Evolutionary conservation across 2,797 vertebrate genomes (phyloP), one percentile per base, ranked within the genome.

Genomic region (Mus minutoides): DNA sequence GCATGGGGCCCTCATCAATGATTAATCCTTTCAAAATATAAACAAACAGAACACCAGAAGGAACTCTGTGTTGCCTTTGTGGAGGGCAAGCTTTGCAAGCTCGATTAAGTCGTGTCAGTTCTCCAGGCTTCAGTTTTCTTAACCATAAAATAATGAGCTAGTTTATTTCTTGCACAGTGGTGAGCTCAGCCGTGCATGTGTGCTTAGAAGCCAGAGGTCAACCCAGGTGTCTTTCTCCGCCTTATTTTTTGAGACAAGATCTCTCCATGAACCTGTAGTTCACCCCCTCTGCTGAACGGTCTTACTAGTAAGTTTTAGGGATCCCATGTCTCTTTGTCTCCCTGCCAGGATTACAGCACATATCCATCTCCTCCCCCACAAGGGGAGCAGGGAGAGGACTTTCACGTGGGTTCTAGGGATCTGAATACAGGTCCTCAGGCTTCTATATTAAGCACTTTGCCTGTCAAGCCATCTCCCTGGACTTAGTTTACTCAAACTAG

Each of bases 1-100:
- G 71, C 37, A 10, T 7, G 37, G 62, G 13, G 1, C 58, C 49
- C 12, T 78, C 62, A 43, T n/a, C 79, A 92, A n/a, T 69, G 92
- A 91, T 9, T 69, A 85, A 93, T 67, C 26, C 10, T 58, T 94
- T 69, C 12, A 17, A 95, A 96, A 76, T 46, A 71, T 60, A 54
- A 78, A 49, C 3, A 97, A 88, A 49, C 43, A 49, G 77, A 60
- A 22, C 2, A 31, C 13, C 56, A 75, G n/a, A 94, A 90, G 52
- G 26, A 83, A 87, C 14, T 49, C 13, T 29, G 1, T 52, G 2
- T 80, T 43, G 13, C 40, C 40, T 95, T 94, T 91, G 56, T 69
- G 22, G 43, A 76, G 60, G 58, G 82, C 54, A 4, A n/a, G 58
- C 7, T 94, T 58, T 71, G 77, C 88, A 91, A 92, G 22, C 62